Base-by-base conservation (phyloP, 2,113 vertebrate genomes). In the Struthidea cinerea region DNA sequence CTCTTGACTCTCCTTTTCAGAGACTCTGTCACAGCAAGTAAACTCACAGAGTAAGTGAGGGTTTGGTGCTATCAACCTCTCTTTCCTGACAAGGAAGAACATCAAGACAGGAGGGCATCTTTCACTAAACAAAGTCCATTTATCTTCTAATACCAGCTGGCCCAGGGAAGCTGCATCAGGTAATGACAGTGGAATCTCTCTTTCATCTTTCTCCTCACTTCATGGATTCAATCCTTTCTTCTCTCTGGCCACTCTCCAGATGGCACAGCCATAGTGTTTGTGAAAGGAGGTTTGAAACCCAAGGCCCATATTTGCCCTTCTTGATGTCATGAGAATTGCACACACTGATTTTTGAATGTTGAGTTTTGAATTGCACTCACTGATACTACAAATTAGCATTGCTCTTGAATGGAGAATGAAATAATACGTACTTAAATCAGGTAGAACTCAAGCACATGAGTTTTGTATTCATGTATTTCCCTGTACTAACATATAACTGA, bases 261-360 rank as follows among this genome's bases (percentile, higher is more conserved):
- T 3, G 10, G 24, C 57, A 73, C 37, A 88, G 71, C n/a, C 67
- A 57, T 3, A 26, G 18, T 7, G 2, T 5, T 35, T 1, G 0
- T 35, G 52, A 65, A 55, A 87, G 27, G 37, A 78, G 17, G 9
- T 33, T 59, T 57, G 69, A 70, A 91, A 78, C 27, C 63, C 53
- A 67, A 74, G 55, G 55, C 7, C 10, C 9, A 4, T 26, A n/a
- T 65, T 90, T 14, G 20, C 22, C 5, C 6, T 49, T 44, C 71
- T 30, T 57, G 27, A 39, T 30, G 10, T 24, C 7, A 18, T 6
- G 49, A 71, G 27, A 71, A 41, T 16, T 32, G 16, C 35, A 67
- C n/a, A 44, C 26, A 7, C 28, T 24, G 50, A 27, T 69, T 79
- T 79, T 64, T 60, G 42, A 67, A n/a, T 52, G 69, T 30, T 64